Base-by-base conservation (phyloP, 1,140 invertebrate genomes). In the Drosophila persimilis region DNA sequence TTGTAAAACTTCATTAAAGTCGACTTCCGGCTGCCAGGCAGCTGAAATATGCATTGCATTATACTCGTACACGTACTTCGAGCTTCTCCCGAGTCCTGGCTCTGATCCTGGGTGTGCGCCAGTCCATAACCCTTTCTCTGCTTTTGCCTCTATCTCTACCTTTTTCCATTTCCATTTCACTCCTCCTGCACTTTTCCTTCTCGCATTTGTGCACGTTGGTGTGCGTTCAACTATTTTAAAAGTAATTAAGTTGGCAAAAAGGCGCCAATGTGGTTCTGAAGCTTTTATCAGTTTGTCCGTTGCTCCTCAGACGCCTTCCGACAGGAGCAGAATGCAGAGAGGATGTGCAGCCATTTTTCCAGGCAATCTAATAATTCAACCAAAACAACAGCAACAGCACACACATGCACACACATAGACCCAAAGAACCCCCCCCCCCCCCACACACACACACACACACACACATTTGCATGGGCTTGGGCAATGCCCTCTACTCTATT, bases 311-410 rank as follows among this genome's bases (percentile, higher is more conserved):
- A 46, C 52, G 63, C 63, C 55, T 50, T 43, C 54, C 62, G 58
- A 39, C 58, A 47, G 73, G 2, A n/a, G 24, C 7, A 2, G 54
- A 35, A 11, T 35, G 31, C 31, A 2, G 31, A 61, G 44, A 62
- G 73, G 64, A 41, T 24, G 60, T 46, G 57, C 51, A 65, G 66
- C 54, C 59, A 73, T 74, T 85, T 85, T 86, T 85, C 67, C 80
- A 80, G 81, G 73, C 81, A 85, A 85, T 86, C 80, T 85, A 85
- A 85, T 84, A 84, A 85, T 84, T 80, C 66, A 77, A 50, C 66
- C 80, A 80, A 71, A 73, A 57, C 35, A 52, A 41, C 62, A 64
- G 44, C 39, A 55, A 24, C 31, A 24, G 26, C 2, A 67, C 11
- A 65, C 39, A 60, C 26, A 2, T 15, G 50, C 24, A 57, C 20